Evolutionary conservation across 2,797 vertebrate species (phyloP).

Genomic region (Heterohyrax brucei): DNA sequence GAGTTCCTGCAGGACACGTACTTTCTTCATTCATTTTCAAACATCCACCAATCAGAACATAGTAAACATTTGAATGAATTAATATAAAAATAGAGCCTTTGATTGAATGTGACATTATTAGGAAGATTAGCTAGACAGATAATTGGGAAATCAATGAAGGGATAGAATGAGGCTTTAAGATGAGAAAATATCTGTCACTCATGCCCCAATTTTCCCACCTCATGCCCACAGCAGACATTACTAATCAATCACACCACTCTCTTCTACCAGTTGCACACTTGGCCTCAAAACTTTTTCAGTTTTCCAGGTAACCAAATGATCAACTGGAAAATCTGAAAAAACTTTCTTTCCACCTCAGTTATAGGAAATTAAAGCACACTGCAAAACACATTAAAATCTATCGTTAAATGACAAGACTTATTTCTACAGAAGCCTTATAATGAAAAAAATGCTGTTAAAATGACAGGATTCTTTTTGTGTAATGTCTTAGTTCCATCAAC

Average conservation of each 20-base stretch:
- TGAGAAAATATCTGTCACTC: not conserved
- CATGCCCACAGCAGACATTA: not conserved
- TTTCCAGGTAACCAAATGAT: slow-evolving; percentile 21
- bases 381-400: slow-evolving; percentile 18
- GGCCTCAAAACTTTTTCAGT: slow-evolving; percentile 33
- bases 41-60: not conserved
- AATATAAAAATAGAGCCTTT: slow-evolving; percentile 5
- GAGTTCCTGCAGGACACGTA: not conserved
- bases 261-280: not conserved
- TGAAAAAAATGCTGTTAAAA: not conserved
- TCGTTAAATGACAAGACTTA: not conserved
- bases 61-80: not conserved
- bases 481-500: not conserved
- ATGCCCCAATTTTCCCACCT: not conserved
- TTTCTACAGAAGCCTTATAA: not conserved
- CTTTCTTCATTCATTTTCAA: slow-evolving; percentile 35
- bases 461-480: not conserved
- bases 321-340: not conserved
- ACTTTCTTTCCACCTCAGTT: not conserved
- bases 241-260: not conserved
- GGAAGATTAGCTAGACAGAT: not conserved
- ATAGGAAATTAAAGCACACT: not conserved
- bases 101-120: not conserved
- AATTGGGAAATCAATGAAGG: slow-evolving; percentile 15
- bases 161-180: not conserved